A percentile compares a stretch with the other conserved stretches of the same genome.
Conservation (phyloP, 2,113 vertebrate genomes). For the Dasyurus viverrinus region DNA sequence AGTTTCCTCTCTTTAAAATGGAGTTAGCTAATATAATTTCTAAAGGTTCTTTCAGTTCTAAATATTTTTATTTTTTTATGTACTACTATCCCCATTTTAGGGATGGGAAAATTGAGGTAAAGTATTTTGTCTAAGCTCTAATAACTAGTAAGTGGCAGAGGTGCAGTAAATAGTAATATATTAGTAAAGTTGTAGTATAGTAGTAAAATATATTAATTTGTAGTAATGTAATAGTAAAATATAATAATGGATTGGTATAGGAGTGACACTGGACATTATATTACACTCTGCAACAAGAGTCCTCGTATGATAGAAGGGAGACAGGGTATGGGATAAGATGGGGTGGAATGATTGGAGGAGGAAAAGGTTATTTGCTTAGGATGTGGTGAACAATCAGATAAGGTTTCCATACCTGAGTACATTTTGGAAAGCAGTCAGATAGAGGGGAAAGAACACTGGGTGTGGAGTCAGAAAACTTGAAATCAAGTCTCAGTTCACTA, state of each 20-base stretch:
- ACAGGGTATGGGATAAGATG: not conserved
- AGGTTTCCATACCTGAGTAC: not conserved
- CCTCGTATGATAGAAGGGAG: not conserved
- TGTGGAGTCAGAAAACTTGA: not conserved
- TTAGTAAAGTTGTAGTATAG: not conserved
- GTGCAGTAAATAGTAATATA: not conserved
- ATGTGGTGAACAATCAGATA: not conserved
- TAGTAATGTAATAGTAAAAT: not conserved
- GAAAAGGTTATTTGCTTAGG: not conserved
- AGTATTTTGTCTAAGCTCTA: not conserved
- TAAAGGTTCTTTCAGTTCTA: not conserved
- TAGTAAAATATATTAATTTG: not conserved
- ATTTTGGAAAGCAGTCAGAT: not conserved
- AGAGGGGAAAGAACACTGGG: not conserved
- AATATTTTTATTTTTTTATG: not conserved
- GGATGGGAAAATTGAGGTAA: not conserved
- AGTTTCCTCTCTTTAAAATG: not conserved
- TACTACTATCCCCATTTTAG: not conserved
- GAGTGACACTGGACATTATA: not conserved
- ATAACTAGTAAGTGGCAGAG: not conserved
- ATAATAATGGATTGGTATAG: not conserved
- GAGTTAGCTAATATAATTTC: not conserved
- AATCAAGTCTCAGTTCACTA: not conserved
- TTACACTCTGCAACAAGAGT: not conserved
- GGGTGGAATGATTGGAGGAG: not conserved